phyloP scores from a whole-genome alignment of 2,888 invertebrate genomes.

The Apodemia duryi region DNA sequence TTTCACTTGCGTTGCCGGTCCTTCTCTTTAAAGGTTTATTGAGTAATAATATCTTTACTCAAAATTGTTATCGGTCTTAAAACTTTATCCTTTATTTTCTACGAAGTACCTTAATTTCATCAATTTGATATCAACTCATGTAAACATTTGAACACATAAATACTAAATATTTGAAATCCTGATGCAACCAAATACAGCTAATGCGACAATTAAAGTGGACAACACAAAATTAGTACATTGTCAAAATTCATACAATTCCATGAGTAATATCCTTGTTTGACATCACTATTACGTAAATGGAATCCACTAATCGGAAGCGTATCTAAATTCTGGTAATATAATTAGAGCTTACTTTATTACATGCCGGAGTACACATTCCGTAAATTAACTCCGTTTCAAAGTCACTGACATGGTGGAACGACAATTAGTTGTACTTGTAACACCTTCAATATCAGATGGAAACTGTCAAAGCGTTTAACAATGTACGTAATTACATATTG shows the following conservation, averaged over 20 bases:
- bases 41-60: too few relatives aligned
- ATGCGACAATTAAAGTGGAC: neutral
- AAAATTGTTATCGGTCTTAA: too few relatives aligned
- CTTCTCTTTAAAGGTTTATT: too few relatives aligned
- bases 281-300: slow-evolving; percentile 1
- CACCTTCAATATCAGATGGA: slow-evolving; percentile 36
- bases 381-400: slow-evolving; percentile 20
- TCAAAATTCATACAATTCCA: slow-evolving; percentile 2
- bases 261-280: neutral
- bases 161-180: neutral
- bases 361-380: slow-evolving; percentile 15
- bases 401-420: slow-evolving; percentile 14
- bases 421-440: slow-evolving; percentile 26
- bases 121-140: too few relatives aligned
- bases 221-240: neutral
- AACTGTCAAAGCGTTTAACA: slow-evolving; percentile 51
- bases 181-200: neutral
- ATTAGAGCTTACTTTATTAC: slow-evolving; percentile 19
- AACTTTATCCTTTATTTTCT: too few relatives aligned
- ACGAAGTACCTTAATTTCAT: too few relatives aligned
- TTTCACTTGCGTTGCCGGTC: too few relatives aligned
- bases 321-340: slow-evolving; percentile 12
- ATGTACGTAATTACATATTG: slow-evolving; percentile 31
- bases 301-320: slow-evolving; percentile 9
- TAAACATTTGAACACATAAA: neutral